Percentiles rank a stretch among this genome's conserved stretches.
phyloP scores from a whole-genome alignment of 1,140 invertebrate genomes.

The Cylas formicarius region DNA sequence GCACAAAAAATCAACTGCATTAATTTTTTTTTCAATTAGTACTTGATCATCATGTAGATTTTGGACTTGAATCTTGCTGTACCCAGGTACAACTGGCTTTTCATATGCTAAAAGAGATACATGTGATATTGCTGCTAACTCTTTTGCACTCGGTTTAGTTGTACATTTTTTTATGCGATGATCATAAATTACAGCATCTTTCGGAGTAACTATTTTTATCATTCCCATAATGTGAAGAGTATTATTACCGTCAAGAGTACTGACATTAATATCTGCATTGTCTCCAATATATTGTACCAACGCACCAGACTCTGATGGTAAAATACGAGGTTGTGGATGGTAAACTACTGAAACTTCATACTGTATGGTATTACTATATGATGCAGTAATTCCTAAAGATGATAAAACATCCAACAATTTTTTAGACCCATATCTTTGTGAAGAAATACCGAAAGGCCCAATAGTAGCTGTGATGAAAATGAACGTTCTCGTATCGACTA shows the following conservation, averaged over 20 bases:
- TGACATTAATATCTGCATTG: slow-evolving; percentile 40
- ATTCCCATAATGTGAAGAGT: slow-evolving; percentile 36
- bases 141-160: slow-evolving; percentile 32
- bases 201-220: slow-evolving; percentile 34
- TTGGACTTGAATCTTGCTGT: slow-evolving; percentile 29
- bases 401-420: slow-evolving; percentile 37
- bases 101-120: slow-evolving; percentile 32
- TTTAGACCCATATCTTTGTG: slow-evolving; percentile 34
- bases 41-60: slow-evolving; percentile 12
- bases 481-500: slow-evolving; percentile 33
- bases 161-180: slow-evolving; percentile 34
- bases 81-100: slow-evolving; percentile 33
- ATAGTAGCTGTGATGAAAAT: slow-evolving; percentile 38
- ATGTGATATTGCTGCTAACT: slow-evolving; percentile 36
- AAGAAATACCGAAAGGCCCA: slow-evolving; percentile 36
- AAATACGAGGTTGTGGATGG: slow-evolving; percentile 28
- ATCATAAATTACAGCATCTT: slow-evolving; percentile 31
- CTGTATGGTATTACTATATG: slow-evolving; percentile 34
- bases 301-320: slow-evolving; percentile 25
- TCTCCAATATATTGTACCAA: slow-evolving; percentile 37
- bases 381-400: slow-evolving; percentile 32
- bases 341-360: slow-evolving; percentile 40
- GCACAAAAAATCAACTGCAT: slow-evolving; percentile 15
- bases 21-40: slow-evolving; percentile 15
- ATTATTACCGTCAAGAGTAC: slow-evolving; percentile 37